These are phyloP conservation scores for Petroica traversi DNA, from an alignment of 2,113 vertebrate species.

Conservation along the genomic window DNA sequence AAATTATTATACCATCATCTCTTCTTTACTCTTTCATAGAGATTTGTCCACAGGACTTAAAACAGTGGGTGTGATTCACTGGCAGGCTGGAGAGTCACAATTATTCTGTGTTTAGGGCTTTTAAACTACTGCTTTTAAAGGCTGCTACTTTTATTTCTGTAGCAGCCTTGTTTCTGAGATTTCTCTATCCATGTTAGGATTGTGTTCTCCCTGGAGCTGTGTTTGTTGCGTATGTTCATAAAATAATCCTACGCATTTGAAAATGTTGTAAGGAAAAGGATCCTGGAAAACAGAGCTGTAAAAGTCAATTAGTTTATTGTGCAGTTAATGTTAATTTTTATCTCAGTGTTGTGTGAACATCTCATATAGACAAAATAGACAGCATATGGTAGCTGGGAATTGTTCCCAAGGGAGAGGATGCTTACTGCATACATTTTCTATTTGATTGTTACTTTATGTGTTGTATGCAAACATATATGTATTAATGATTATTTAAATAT, in stretches of 20 bases:
- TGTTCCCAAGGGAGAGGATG: not conserved
- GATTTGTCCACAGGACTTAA: not conserved
- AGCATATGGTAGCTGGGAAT: not conserved
- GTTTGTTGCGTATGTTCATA: not conserved
- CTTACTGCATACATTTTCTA: not conserved
- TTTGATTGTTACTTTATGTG: not conserved
- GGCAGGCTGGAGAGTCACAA: not conserved
- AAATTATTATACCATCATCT: not conserved
- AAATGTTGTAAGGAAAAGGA: not conserved
- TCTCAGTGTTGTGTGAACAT: not conserved
- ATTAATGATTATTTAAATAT: not conserved
- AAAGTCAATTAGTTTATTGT: not conserved
- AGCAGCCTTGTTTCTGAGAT: not conserved
- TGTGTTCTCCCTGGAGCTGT: not conserved
- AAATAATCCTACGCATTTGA: not conserved
- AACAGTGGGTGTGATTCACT: not conserved
- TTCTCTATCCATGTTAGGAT: not conserved
- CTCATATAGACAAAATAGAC: not conserved
- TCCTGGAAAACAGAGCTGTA: not conserved
- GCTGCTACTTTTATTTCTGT: not conserved
- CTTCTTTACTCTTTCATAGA: not conserved
- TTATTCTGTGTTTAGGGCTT: not conserved
- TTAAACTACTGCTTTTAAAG: too few species aligned
- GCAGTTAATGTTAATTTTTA: not conserved
- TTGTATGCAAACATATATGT: not conserved